Evolutionary conservation across 2,113 vertebrate genomes (phyloP).

Genomic region (Sinocyclocheilus anshuiensis): DNA sequence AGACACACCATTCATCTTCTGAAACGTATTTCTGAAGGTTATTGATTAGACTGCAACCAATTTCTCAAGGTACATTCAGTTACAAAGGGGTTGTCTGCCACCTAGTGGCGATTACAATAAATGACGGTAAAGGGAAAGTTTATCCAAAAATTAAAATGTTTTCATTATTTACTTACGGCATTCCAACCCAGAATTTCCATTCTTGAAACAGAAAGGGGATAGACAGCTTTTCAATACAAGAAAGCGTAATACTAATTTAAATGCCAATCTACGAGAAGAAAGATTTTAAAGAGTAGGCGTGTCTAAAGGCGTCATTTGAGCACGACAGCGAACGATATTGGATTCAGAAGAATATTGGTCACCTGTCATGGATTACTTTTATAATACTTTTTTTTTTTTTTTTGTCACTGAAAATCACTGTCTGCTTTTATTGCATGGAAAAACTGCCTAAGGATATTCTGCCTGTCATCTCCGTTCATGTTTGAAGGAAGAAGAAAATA

Average conservation of each 20-base stretch:
- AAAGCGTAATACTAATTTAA: not conserved
- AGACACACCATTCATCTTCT: not conserved
- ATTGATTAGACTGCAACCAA: not conserved
- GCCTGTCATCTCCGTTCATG: too few relatives aligned
- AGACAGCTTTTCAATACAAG: not conserved
- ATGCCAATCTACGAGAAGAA: not conserved
- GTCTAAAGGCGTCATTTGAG: not conserved
- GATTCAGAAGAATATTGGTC: not conserved
- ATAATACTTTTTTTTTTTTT: too few relatives aligned
- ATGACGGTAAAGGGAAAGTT: too few relatives aligned
- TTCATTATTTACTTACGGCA: too few relatives aligned
- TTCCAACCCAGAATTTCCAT: not conserved
- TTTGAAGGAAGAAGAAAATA: not conserved
- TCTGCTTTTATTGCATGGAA: not conserved
- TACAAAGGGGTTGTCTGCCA: constrained; percentile 19
- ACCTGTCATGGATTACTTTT: not conserved
- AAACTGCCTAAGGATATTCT: not conserved
- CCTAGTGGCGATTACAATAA: constrained; percentile 2
- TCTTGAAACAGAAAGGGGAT: not conserved
- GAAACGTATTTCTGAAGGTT: not conserved
- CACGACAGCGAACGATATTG: not conserved
- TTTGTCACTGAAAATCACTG: not conserved
- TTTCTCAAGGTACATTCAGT: not conserved
- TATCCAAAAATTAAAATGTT: too few relatives aligned
- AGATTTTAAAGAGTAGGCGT: not conserved